These are phyloP conservation scores for Diachrysia chrysitis DNA, from an alignment of 2,888 invertebrate species.

Conservation along the genomic window DNA sequence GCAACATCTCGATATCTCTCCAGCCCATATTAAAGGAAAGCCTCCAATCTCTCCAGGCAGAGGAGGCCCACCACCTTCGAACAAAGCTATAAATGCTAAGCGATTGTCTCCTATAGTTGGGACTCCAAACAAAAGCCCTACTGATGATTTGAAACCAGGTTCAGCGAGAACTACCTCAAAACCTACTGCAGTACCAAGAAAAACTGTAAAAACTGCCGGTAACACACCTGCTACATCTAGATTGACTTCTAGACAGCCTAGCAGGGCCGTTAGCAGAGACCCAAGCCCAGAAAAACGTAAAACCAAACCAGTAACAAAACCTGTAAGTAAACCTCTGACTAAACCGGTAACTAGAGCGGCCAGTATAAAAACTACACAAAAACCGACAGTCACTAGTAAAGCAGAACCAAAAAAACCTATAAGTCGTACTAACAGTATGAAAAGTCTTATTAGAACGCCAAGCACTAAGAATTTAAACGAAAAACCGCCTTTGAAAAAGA, in stretches of 20 bases:
- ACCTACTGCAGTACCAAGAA: conserved; percentile 71
- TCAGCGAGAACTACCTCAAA: conserved; percentile 76
- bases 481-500: conserved; percentile 79
- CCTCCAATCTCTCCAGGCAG: conserved; percentile 86
- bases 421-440: conserved; percentile 81
- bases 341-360: conserved; percentile 75
- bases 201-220: conserved; percentile 76
- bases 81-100: conserved; percentile 82
- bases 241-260: conserved; percentile 82
- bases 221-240: conserved; percentile 81
- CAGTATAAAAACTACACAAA: conserved; percentile 74
- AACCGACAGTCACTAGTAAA: conserved; percentile 71
- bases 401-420: conserved; percentile 79
- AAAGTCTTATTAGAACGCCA: conserved; percentile 79
- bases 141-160: conserved; percentile 76
- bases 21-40: conserved; percentile 81
- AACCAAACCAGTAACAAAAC: conserved; percentile 62
- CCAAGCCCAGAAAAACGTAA: conserved; percentile 83
- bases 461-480: conserved; percentile 81
- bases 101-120: conserved; percentile 86
- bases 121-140: conserved; percentile 86
- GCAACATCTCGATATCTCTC: conserved; percentile 78
- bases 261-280: conserved; percentile 81
- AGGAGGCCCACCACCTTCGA: conserved; percentile 85
- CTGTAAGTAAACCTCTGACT: conserved; percentile 61